Conservation (phyloP, 2,888 invertebrate species). For the Ectemnius continuus region DNA sequence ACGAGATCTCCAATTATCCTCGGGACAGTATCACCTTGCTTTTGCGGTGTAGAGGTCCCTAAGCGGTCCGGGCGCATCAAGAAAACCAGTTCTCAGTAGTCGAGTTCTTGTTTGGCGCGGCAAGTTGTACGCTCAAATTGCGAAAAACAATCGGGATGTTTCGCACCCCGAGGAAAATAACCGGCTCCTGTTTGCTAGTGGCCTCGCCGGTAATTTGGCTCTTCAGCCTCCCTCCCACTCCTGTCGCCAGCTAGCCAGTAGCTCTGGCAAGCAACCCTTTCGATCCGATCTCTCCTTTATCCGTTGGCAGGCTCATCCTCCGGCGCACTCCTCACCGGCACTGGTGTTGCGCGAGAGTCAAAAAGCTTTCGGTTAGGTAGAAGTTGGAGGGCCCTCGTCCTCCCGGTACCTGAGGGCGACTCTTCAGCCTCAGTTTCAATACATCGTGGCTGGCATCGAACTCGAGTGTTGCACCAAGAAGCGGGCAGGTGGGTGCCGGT, state of each 20-base stretch:
- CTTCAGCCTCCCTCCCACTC: neutral
- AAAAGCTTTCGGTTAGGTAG: conserved; percentile 59
- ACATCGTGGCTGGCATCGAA: conserved; percentile 52
- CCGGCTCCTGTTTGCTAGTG: conserved; percentile 18
- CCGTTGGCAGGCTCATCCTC: too few species aligned
- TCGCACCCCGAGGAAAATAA: conserved; percentile 28
- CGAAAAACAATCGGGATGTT: conserved; percentile 37
- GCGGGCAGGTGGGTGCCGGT: conserved; percentile 57
- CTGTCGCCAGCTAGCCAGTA: too few species aligned
- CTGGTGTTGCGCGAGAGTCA: conserved; percentile 34
- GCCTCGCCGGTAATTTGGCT: conserved; percentile 26
- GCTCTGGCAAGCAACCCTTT: neutral
- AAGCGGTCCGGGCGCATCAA: conserved; percentile 14
- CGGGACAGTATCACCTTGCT: conserved; percentile 53
- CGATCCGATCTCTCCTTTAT: neutral
- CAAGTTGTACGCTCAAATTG: conserved; percentile 23
- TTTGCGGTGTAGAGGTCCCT: conserved; percentile 25
- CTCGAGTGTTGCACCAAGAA: conserved; percentile 56
- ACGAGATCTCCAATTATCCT: conserved; percentile 70
- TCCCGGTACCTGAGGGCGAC: conserved; percentile 54
- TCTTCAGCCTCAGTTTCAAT: conserved; percentile 58
- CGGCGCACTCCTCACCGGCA: too few species aligned
- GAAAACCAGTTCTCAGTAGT: neutral
- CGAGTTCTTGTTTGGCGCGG: too few species aligned
- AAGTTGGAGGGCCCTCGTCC: conserved; percentile 61